Evolutionary conservation across 2,797 vertebrate species (phyloP).

Genomic region (Eidolon dupreanum): DNA sequence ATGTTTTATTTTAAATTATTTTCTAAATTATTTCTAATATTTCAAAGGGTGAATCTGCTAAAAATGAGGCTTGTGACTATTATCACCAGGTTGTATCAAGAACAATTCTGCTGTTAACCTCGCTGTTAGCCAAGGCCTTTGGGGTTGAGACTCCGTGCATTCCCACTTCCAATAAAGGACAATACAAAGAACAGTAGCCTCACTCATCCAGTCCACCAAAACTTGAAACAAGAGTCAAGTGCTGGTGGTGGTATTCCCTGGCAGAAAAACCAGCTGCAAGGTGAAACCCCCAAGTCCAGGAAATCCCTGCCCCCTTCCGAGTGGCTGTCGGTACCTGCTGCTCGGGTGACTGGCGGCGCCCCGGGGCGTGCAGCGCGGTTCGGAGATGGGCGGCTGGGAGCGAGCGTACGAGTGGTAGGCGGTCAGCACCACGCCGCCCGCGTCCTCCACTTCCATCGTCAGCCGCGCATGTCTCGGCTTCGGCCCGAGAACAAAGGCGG

Average conservation of each 20-base stretch:
- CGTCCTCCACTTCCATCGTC: slow-evolving; percentile 90
- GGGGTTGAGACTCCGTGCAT: neutral
- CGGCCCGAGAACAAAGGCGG: slow-evolving; percentile 33
- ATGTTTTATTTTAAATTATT: neutral
- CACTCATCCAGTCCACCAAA: slow-evolving; percentile 33
- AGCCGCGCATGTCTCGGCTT: slow-evolving; percentile 77
- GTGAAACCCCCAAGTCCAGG: neutral
- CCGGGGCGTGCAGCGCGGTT: slow-evolving; percentile 85
- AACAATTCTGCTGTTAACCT: neutral
- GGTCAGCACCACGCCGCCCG: slow-evolving; percentile 91
- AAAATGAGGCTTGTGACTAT: neutral
- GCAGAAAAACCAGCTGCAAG: neutral
- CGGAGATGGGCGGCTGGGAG: slow-evolving; percentile 82
- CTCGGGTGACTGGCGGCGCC: slow-evolving; percentile 79
- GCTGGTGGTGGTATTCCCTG: accelerated
- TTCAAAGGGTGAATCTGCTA: neutral
- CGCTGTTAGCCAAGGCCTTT: slow-evolving; percentile 14
- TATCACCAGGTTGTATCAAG: neutral
- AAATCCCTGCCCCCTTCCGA: neutral
- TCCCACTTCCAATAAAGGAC: slow-evolving; percentile 33
- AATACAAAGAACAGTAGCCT: neutral
- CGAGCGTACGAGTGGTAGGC: slow-evolving; percentile 90
- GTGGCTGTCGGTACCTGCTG: slow-evolving; percentile 84
- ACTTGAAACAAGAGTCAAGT: accelerated
- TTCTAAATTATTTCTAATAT: neutral